These are phyloP conservation scores for Tamandua tetradactyla DNA, from an alignment of 2,797 vertebrate species.

Conservation along the genomic window DNA sequence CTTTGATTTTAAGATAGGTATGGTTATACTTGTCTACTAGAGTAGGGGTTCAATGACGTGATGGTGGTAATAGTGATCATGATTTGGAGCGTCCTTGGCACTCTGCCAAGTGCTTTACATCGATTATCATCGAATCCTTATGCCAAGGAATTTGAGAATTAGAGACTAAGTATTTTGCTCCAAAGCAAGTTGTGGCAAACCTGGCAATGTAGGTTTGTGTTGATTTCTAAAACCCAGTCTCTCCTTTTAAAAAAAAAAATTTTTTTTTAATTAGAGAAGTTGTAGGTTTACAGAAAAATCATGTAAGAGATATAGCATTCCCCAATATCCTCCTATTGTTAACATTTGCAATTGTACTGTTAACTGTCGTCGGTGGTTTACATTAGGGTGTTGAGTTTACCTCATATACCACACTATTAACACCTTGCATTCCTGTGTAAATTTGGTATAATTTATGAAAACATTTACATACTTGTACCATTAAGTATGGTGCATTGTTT, in stretches of 20 bases:
- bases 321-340: too few relatives aligned
- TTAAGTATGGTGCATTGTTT: too few relatives aligned
- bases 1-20: not conserved
- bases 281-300: too few relatives aligned
- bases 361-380: too few relatives aligned
- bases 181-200: not conserved
- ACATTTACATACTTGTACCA: too few relatives aligned
- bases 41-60: not conserved
- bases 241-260: not conserved
- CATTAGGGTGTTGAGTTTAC: too few relatives aligned
- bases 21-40: not conserved
- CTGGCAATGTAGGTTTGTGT: not conserved
- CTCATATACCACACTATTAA: too few relatives aligned
- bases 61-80: not conserved
- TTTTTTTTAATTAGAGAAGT: too few relatives aligned
- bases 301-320: too few relatives aligned
- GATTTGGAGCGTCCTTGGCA: not conserved
- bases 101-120: not conserved
- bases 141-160: not conserved
- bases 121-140: not conserved
- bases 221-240: not conserved
- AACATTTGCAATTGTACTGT: too few relatives aligned
- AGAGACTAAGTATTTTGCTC: not conserved
- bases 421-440: too few relatives aligned
- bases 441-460: too few relatives aligned